Base-by-base conservation (phyloP, 2,888 invertebrate genomes). In the Lamellibrachia columna region DNA sequence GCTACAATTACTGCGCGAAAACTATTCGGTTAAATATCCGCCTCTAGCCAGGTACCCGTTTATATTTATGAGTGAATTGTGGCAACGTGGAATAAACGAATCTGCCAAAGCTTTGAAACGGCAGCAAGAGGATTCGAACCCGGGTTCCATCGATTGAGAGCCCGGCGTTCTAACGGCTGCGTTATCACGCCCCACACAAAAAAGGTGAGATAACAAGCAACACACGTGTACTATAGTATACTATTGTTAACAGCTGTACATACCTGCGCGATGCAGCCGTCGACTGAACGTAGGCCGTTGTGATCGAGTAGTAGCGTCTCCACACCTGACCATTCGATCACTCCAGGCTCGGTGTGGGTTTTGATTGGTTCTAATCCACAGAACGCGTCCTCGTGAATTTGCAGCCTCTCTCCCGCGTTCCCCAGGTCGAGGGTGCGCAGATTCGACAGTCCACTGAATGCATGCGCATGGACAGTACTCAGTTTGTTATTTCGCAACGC, bases 401-500 rank as follows among this genome's bases (percentile, higher is more conserved):
- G 55, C 40, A 94, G 60, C 6, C 93, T 93, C 7, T 93, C 58
- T 6, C 90, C 93, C 92, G 93, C 93, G 22, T 93, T 92, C 3
- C 94, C 94, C 11, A 94, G 75, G 90, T 94, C 94, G 11, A 94
- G 90, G 0, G 91, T 40, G 90, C 93, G 93, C 52, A 94, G 91
- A 75, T 75, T 75, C 40, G 93, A 92, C 2, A 94, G 90, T 1
- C 92, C 92, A 22, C 60, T 60, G 92, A 94, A 93, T n/a, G 94
- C 93, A 52, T 90, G 91, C 22, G 93, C 91, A 11, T 90, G 91
- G 8, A 94, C 92, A 28, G 92, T 52, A n/a, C 92, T 90, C 53
- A 94, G 92, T 52, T 93, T 93, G 55, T 94, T 94, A 92, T 93
- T 94, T n/a, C 93, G 91, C 52, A 94, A 90, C n/a, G 90, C 92